Conservation (phyloP, 2,113 vertebrate species). For the Mellivora capensis region DNA sequence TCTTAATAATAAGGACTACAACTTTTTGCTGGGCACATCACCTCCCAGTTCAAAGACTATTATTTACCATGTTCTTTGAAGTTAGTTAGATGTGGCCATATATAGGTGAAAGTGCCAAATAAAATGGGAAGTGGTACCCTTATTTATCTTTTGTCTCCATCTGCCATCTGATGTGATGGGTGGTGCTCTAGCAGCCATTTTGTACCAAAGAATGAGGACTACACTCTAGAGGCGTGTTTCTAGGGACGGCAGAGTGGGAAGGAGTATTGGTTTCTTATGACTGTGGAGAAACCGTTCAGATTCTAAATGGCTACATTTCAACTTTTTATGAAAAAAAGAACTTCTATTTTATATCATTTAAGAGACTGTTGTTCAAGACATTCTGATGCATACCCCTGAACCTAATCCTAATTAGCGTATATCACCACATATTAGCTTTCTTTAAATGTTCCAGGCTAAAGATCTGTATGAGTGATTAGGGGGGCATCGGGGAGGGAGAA, state of each 20-base stretch:
- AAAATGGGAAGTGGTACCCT: neutral
- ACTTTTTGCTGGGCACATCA: neutral
- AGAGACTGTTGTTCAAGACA: neutral
- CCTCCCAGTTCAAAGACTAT: neutral
- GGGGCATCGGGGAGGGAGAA: neutral
- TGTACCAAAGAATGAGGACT: neutral
- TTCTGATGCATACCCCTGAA: neutral
- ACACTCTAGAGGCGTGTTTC: too few species aligned
- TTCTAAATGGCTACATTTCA: neutral
- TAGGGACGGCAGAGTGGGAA: neutral
- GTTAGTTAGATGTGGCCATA: neutral
- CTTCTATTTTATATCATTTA: constrained; percentile 1
- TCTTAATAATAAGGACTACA: neutral
- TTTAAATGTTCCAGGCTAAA: neutral
- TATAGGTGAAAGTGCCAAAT: neutral
- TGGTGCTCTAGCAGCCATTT: neutral
- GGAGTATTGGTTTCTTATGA: neutral
- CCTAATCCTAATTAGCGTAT: neutral
- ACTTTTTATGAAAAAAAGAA: neutral
- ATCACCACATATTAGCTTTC: neutral
- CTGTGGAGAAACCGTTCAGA: neutral
- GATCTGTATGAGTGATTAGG: neutral
- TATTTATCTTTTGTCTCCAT: neutral
- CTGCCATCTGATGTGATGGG: neutral
- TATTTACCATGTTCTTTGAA: neutral